Percentiles rank a stretch among this genome's conserved stretches.
phyloP scores from a whole-genome alignment of 1,140 invertebrate species.

The Plodia interpunctella region DNA sequence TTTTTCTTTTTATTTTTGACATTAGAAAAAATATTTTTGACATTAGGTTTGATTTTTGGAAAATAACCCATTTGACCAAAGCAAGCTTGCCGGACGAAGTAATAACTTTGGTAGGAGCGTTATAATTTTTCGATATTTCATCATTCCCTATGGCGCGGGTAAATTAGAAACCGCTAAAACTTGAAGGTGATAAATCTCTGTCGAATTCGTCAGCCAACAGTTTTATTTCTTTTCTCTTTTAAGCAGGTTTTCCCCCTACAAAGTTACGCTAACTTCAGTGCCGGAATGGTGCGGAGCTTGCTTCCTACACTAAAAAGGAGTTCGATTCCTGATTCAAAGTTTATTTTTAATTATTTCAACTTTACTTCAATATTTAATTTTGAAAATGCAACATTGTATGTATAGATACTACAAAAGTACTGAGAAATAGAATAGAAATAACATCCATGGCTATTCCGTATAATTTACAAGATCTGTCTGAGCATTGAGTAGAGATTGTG shows the following conservation, averaged over 20 bases:
- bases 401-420: too few species aligned
- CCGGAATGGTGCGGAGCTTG: neutral
- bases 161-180: slow-evolving; percentile 39
- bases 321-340: neutral
- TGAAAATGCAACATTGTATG: too few species aligned
- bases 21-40: too few species aligned
- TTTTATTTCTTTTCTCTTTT: slow-evolving; percentile 37
- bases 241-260: slow-evolving; percentile 31
- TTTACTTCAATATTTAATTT: too few species aligned
- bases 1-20: too few species aligned
- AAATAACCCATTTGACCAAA: too few species aligned
- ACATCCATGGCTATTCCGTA: too few species aligned
- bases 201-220: slow-evolving; percentile 46
- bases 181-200: slow-evolving; percentile 41
- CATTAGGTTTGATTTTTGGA: too few species aligned
- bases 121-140: slow-evolving; percentile 13
- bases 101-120: neutral
- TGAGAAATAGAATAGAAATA: too few species aligned
- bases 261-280: slow-evolving; percentile 26
- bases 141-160: slow-evolving; percentile 22
- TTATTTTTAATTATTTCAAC: neutral
- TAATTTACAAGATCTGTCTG: too few species aligned
- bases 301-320: neutral
- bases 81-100: neutral
- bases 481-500: too few species aligned